Base-by-base conservation (phyloP, 1,140 invertebrate species). In the Brachystomella parvula region DNA sequence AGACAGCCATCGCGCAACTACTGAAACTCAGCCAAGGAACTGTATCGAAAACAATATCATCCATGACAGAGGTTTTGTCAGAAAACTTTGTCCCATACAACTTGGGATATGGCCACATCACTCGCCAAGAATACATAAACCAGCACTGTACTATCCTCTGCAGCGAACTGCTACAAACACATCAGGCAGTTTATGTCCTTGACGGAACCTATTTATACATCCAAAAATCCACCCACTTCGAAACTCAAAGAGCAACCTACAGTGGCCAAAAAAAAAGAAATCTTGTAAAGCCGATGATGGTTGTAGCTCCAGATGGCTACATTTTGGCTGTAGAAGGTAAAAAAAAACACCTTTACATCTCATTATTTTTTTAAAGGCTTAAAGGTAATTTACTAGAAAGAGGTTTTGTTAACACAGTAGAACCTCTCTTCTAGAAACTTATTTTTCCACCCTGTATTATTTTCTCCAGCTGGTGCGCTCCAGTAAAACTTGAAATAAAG, bases 261-360 rank as follows among this genome's bases (percentile, higher is more conserved):
- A n/a, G 2, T 17, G 19, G 30, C 1, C 65, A 66, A 47, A 62
- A 61, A 32, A 1, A 3, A 2, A 19, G 61, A 17, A 66, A 70
- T 62, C 28, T 70, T 2, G 0, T 66, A 1, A 70, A 70, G 47
- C 12, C 61, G 1, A 70, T 70, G 68, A 64, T 70, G 39, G 21
- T 66, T 9, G 49, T 58, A 0, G n/a, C 28, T 1, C 53, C 68
- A 1, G 61, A 70, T 31, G 68, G 68, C 0, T 70, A 70, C 47
- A 61, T 70, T 30, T 21, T 66, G 2, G 68, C 66, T 47, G 31
- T 49, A 9, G 56, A 63, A 53, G n/a, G n/a, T n/a, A n/a, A n/a
- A n/a, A n/a, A n/a, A n/a, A n/a, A n/a, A n/a, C n/a, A n/a, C n/a
- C n/a, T n/a, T n/a, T n/a, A n/a, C n/a, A n/a, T n/a, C n/a, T n/a